Conservation (phyloP, 1,140 invertebrate genomes). For the Frieseomelitta varia region DNA sequence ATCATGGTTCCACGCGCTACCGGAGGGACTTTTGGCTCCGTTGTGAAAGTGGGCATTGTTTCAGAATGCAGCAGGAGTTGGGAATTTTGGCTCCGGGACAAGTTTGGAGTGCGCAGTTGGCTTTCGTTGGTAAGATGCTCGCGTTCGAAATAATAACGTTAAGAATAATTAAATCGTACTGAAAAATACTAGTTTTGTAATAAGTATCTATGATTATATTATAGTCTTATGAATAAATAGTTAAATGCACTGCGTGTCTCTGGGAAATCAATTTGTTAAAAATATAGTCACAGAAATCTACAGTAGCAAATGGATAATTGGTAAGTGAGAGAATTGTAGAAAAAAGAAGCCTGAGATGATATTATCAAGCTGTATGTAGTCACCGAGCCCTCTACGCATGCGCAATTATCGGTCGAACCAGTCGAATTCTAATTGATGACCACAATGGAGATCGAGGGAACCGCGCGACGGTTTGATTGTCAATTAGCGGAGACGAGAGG, state of each 20-base stretch:
- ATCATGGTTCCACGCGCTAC: no score
- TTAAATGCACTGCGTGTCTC: no score
- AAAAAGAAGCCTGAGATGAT: background rate
- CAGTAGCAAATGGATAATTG: background rate
- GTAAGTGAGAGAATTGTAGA: background rate
- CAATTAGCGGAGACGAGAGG: background rate
- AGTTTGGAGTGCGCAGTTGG: slow-evolving; percentile 36
- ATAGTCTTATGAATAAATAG: no score
- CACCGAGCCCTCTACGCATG: background rate
- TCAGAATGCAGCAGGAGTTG: background rate
- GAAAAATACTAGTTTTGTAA: no score
- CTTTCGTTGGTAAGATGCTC: slow-evolving; percentile 9
- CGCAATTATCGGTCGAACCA: background rate
- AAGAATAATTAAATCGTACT: background rate
- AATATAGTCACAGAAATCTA: background rate
- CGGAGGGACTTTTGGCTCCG: background rate
- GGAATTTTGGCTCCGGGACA: slow-evolving; percentile 30
- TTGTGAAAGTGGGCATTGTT: slow-evolving; percentile 17
- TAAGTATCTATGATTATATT: no score
- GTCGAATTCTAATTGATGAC: background rate
- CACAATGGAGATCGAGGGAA: background rate
- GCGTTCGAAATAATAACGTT: no score
- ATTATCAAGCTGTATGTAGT: background rate
- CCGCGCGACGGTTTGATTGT: background rate
- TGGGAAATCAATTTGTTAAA: no score